Percentiles rank a stretch among this genome's conserved stretches.
Evolutionary conservation across 2,113 vertebrate species (phyloP).

Genomic region (Brachypodius melanocephalos): DNA sequence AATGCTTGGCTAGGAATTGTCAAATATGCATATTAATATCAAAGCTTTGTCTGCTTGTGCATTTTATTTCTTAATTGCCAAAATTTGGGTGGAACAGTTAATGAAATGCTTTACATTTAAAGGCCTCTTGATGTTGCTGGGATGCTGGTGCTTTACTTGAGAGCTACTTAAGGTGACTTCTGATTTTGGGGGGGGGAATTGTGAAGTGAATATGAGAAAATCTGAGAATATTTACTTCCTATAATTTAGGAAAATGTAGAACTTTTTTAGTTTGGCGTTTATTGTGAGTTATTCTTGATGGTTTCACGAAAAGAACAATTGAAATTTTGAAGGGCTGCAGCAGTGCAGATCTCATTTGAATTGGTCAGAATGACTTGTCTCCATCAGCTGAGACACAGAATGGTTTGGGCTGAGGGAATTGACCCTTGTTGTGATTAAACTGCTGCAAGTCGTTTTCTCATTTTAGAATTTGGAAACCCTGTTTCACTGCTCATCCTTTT

Average conservation of each 20-base stretch:
- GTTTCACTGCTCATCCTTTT: neutral
- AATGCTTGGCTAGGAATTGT: neutral
- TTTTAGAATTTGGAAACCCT: neutral
- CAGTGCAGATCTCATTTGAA: neutral
- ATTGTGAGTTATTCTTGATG: neutral
- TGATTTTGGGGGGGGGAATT: neutral
- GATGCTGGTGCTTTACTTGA: neutral
- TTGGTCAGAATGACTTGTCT: neutral
- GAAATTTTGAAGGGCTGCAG: neutral
- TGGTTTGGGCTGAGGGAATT: neutral
- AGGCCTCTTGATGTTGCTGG: neutral
- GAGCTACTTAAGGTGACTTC: neutral
- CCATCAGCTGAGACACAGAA: neutral
- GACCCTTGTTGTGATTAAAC: neutral
- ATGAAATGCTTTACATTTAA: neutral
- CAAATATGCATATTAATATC: neutral
- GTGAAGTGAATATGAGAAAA: neutral
- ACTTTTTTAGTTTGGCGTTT: neutral
- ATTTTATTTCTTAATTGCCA: neutral
- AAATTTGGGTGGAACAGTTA: neutral
- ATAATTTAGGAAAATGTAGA: neutral
- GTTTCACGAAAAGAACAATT: neutral
- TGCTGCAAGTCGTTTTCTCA: neutral
- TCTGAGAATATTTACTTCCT: neutral
- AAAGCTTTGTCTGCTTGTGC: neutral